phyloP scores from a whole-genome alignment of 1,140 invertebrate species.

The Chrysopa pallens region DNA sequence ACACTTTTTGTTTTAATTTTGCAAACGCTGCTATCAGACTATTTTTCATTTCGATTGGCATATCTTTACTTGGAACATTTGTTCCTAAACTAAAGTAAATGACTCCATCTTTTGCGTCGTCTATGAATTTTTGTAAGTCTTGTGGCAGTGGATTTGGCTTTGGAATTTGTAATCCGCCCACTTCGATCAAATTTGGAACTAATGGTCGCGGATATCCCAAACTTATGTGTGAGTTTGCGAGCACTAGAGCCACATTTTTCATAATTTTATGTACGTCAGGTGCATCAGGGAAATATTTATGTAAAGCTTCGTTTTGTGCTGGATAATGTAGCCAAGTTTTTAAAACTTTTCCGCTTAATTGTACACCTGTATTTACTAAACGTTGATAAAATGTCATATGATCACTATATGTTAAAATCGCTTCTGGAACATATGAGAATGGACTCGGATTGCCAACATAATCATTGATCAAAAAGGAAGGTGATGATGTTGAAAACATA shows the following conservation, averaged over 20 bases:
- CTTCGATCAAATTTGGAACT: slow-evolving; percentile 10
- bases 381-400: slow-evolving; percentile 18
- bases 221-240: slow-evolving; percentile 12
- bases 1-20: slow-evolving; percentile 21
- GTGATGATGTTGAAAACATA: slow-evolving; percentile 5
- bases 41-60: not conserved
- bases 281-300: slow-evolving; percentile 19
- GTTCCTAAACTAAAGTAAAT: slow-evolving; percentile 46
- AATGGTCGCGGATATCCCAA: slow-evolving; percentile 10
- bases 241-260: slow-evolving; percentile 23
- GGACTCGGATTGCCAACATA: slow-evolving; percentile 19
- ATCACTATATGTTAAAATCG: slow-evolving; percentile 15
- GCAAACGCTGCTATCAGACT: slow-evolving; percentile 17
- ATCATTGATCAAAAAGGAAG: slow-evolving; percentile 17
- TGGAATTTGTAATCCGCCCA: slow-evolving; percentile 1
- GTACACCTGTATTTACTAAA: not conserved
- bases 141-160: slow-evolving; percentile 9
- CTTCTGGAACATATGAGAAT: slow-evolving; percentile 22
- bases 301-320: slow-evolving; percentile 10
- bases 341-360: slow-evolving; percentile 2
- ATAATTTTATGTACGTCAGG: slow-evolving; percentile 27
- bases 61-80: slow-evolving; percentile 12
- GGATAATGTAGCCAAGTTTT: slow-evolving; percentile 8
- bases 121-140: slow-evolving; percentile 34
- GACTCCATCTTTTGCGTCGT: slow-evolving; percentile 30